Percentiles rank a stretch among this genome's conserved stretches.
These are phyloP conservation scores for Actinopyga echinites DNA, from an alignment of 53 echinoderm and acorn worm species.

Conservation along the genomic window DNA sequence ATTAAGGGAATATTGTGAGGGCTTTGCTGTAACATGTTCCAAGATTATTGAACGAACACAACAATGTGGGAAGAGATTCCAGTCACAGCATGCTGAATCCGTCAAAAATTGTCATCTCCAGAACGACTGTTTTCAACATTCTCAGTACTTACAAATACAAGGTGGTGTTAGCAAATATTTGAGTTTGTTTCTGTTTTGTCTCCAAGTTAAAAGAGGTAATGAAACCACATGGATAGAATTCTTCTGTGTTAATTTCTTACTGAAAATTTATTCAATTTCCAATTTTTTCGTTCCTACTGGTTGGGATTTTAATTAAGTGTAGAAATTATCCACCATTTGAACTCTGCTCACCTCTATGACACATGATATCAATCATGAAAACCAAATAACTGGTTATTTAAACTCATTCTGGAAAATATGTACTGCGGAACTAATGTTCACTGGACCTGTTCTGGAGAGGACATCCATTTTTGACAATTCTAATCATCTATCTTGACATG, in stretches of 20 bases:
- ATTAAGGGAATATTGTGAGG: not conserved
- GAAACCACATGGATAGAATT: not conserved
- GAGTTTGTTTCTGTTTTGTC: too few species aligned
- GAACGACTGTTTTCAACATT: not conserved
- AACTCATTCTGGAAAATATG: not conserved
- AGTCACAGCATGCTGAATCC: not conserved
- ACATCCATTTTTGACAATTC: not conserved
- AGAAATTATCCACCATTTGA: not conserved
- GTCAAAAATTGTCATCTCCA: not conserved
- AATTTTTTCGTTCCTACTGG: not conserved
- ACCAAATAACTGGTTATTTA: not conserved
- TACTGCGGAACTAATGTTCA: too few species aligned
- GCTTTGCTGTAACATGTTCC: not conserved
- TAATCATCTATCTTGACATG: not conserved
- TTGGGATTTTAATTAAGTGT: not conserved
- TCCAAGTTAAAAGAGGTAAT: not conserved
- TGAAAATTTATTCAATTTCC: not conserved
- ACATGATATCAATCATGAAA: not conserved
- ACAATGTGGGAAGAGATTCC: not conserved
- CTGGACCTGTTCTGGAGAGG: not conserved
- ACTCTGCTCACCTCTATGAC: not conserved
- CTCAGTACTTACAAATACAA: not conserved
- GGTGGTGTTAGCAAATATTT: not conserved
- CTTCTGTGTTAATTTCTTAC: not conserved
- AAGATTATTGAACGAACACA: not conserved